These are phyloP conservation scores for Argya squamiceps DNA, from an alignment of 2,797 vertebrate genomes.

Conservation along the genomic window DNA sequence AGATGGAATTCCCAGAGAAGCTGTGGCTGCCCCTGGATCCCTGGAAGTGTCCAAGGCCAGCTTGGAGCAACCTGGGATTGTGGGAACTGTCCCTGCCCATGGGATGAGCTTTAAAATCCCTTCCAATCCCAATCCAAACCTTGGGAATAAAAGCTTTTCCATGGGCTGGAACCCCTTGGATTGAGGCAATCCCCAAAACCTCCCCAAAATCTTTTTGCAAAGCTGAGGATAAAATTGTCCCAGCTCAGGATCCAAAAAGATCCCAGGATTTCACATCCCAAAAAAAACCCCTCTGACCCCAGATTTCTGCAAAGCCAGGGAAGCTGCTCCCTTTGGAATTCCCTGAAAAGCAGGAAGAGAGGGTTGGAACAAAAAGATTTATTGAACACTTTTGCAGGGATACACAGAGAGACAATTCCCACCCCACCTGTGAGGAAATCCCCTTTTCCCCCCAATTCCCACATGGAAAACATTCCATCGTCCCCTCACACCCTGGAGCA, in stretches of 20 bases:
- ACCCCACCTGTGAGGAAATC: background rate
- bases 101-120: background rate
- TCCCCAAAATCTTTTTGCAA: background rate
- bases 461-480: background rate
- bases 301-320: too few relatives aligned
- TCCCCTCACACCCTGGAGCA: background rate
- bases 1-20: background rate
- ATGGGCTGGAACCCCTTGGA: too few relatives aligned
- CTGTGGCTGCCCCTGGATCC: background rate
- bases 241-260: fast-evolving
- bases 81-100: background rate
- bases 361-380: background rate
- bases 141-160: background rate
- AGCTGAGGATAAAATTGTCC: background rate
- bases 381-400: background rate
- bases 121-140: background rate
- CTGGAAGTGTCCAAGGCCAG: background rate
- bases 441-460: background rate
- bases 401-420: background rate
- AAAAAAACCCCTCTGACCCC: background rate
- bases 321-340: fast-evolving
- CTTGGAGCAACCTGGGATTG: fast-evolving
- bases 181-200: fast-evolving
- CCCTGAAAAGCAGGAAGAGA: fast-evolving
- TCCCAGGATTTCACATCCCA: background rate